Evolutionary conservation across 2,888 invertebrate genomes (phyloP).

Genomic region (Himalopsyche anomala): DNA sequence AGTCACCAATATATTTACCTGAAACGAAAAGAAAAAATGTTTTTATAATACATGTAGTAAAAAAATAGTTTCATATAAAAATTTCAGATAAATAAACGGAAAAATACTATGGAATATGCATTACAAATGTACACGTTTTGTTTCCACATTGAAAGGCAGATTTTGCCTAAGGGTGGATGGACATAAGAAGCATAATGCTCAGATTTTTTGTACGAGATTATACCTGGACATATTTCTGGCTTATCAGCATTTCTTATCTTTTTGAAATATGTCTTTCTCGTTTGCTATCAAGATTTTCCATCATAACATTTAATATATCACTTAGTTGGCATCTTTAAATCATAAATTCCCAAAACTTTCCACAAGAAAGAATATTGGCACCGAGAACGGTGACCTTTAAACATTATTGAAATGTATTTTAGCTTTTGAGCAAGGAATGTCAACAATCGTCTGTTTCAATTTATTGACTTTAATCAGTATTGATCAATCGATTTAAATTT

Average conservation of each 20-base stretch:
- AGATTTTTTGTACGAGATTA: not conserved
- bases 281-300: conserved; percentile 6
- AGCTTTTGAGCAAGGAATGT: not conserved
- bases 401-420: not conserved
- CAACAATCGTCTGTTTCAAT: not conserved
- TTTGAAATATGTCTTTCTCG: not conserved
- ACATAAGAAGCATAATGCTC: not conserved
- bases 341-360: not conserved
- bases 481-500: not conserved
- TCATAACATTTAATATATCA: conserved; percentile 28
- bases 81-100: too few relatives aligned
- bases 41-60: too few relatives aligned
- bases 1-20: too few relatives aligned
- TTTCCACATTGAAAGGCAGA: not conserved
- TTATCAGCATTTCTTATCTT: conserved; percentile 33
- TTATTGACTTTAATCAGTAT: not conserved
- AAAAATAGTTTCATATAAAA: too few relatives aligned
- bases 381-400: not conserved
- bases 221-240: conserved; percentile 9
- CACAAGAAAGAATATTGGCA: not conserved
- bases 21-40: too few relatives aligned
- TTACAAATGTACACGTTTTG: not conserved
- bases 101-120: too few relatives aligned
- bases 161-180: not conserved
- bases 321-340: not conserved